Evolutionary conservation across 2,113 vertebrate genomes (phyloP).

Genomic region (Chlorodrepanis virens): DNA sequence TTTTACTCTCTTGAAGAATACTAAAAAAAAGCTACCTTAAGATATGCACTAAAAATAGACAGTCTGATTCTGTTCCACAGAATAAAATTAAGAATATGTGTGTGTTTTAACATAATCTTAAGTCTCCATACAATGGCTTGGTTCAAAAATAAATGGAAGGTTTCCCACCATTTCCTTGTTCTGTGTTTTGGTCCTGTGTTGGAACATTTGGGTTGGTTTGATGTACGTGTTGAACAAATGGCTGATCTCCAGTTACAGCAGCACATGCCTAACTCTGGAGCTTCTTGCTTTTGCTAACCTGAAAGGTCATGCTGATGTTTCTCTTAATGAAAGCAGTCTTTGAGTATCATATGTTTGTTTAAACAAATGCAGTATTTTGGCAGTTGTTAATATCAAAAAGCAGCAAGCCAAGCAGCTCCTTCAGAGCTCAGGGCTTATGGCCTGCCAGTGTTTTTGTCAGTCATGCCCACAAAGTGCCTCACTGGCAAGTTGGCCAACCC

Average conservation of each 20-base stretch:
- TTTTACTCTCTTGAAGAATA: background rate
- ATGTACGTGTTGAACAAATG: background rate
- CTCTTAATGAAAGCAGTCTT: background rate
- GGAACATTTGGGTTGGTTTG: background rate
- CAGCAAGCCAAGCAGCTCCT: background rate
- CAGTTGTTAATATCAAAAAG: background rate
- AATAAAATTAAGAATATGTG: background rate
- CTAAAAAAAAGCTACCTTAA: background rate
- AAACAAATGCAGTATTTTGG: background rate
- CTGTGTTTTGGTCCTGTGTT: background rate
- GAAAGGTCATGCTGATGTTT: background rate
- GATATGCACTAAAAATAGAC: background rate
- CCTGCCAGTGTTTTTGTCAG: background rate
- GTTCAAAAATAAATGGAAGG: background rate
- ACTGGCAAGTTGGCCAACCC: background rate
- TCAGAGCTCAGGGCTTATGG: background rate
- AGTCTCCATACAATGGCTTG: background rate
- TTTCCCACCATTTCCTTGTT: background rate
- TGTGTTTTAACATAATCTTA: background rate
- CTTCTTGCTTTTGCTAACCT: background rate
- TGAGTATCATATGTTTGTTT: background rate
- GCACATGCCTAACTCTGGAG: background rate
- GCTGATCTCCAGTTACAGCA: background rate
- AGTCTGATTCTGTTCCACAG: fast-evolving
- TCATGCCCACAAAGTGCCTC: background rate